Percentiles rank a stretch among this genome's conserved stretches.
phyloP scores from a whole-genome alignment of 1,140 invertebrate species.

The Zaprionus camerounensis region DNA sequence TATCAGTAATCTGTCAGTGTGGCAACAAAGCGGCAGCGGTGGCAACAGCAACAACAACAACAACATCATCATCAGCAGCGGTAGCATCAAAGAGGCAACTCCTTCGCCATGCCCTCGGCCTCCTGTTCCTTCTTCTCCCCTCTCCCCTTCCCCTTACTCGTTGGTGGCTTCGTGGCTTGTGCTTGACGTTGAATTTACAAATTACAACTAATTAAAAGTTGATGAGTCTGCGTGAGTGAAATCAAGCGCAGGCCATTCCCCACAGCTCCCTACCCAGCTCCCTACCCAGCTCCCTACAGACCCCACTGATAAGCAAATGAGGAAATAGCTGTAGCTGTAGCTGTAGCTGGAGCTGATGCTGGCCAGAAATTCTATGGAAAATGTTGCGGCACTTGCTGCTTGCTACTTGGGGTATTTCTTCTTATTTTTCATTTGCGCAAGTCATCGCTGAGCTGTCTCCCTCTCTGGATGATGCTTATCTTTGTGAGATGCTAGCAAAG shows the following conservation, averaged over 20 bases:
- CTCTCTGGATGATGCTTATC: conserved; percentile 12
- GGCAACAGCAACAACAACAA: conserved; percentile 32
- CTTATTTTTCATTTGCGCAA: conserved; percentile 49
- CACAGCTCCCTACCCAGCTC: background rate
- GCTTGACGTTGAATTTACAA: conserved; percentile 80
- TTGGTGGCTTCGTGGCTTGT: conserved; percentile 52
- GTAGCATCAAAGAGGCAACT: conserved; percentile 62
- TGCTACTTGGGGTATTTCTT: background rate
- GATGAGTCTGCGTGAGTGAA: conserved; percentile 81
- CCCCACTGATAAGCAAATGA: conserved; percentile 71
- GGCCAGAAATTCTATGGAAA: conserved; percentile 63
- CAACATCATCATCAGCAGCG: conserved; percentile 54
- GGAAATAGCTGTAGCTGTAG: conserved; percentile 52
- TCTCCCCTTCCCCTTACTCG: conserved; percentile 18
- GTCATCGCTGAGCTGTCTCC: conserved; percentile 53
- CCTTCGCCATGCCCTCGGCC: background rate
- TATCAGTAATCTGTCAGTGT: conserved; percentile 78
- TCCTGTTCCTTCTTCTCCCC: background rate
- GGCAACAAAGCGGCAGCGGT: conserved; percentile 43
- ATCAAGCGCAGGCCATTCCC: conserved; percentile 62
- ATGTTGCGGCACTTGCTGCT: conserved; percentile 37
- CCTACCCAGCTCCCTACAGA: background rate
- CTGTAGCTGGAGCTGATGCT: background rate
- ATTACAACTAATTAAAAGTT: conserved; percentile 83
- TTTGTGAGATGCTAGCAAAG: conserved; percentile 38